A percentile compares a stretch with the other conserved stretches of the same genome.
These are phyloP conservation scores for Casuarius casuarius DNA, from an alignment of 2,113 vertebrate genomes.

Conservation along the genomic window DNA sequence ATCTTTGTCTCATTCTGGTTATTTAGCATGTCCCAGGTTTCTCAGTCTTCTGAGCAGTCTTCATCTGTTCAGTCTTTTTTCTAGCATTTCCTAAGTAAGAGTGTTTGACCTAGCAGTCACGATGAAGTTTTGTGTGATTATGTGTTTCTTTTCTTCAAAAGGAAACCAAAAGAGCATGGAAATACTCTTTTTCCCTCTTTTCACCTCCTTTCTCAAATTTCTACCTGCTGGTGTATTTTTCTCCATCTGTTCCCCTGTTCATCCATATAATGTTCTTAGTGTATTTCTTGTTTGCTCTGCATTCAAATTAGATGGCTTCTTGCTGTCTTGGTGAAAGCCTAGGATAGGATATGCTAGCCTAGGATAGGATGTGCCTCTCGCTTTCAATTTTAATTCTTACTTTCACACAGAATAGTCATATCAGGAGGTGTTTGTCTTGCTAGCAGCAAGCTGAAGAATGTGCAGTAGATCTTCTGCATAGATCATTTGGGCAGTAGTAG, in stretches of 20 bases:
- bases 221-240: not conserved
- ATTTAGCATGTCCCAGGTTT: not conserved
- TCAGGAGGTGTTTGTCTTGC: not conserved
- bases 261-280: not conserved
- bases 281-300: not conserved
- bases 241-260: not conserved
- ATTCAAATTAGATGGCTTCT: not conserved
- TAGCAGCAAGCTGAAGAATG: not conserved
- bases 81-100: not conserved
- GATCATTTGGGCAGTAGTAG: not conserved
- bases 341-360: not conserved
- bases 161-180: not conserved
- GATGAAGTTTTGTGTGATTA: not conserved
- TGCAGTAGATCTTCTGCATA: not conserved
- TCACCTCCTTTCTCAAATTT: not conserved
- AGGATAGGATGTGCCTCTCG: not conserved
- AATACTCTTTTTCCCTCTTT: not conserved
- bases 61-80: not conserved
- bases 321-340: not conserved
- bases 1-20: not conserved
- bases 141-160: not conserved
- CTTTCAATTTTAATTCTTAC: not conserved
- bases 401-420: not conserved
- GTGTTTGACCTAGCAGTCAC: not conserved
- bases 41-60: fast-evolving